These are phyloP conservation scores for Rhopalosiphum padi DNA, from an alignment of 1,140 invertebrate genomes.

Conservation along the genomic window DNA sequence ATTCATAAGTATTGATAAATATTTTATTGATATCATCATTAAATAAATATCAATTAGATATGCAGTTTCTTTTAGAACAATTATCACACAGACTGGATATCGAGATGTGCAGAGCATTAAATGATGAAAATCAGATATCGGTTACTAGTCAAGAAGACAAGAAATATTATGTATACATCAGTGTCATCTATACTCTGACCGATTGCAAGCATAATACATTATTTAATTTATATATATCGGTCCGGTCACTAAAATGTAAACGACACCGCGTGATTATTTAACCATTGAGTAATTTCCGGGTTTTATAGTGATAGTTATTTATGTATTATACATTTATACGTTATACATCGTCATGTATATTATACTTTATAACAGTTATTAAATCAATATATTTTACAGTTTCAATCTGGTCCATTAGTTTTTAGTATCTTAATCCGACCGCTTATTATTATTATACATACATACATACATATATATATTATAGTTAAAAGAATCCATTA, in stretches of 20 bases:
- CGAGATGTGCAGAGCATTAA: background rate
- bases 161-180: background rate
- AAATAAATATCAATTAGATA: background rate
- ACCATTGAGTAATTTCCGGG: background rate
- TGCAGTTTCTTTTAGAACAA: background rate
- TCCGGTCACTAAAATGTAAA: background rate
- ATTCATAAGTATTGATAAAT: background rate
- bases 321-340: background rate
- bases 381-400: conserved; percentile 11
- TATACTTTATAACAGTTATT: conserved; percentile 12
- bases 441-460: background rate
- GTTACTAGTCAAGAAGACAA: background rate
- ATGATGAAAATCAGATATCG: background rate
- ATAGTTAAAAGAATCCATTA: background rate
- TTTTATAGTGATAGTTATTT: background rate
- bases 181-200: background rate
- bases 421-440: background rate
- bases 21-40: background rate
- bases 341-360: background rate
- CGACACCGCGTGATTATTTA: background rate
- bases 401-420: background rate
- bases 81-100: background rate
- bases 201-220: background rate
- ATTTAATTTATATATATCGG: background rate
- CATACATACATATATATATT: background rate